Conservation (phyloP, 2,888 invertebrate genomes). For the Branchipolynoe longqiensis region DNA sequence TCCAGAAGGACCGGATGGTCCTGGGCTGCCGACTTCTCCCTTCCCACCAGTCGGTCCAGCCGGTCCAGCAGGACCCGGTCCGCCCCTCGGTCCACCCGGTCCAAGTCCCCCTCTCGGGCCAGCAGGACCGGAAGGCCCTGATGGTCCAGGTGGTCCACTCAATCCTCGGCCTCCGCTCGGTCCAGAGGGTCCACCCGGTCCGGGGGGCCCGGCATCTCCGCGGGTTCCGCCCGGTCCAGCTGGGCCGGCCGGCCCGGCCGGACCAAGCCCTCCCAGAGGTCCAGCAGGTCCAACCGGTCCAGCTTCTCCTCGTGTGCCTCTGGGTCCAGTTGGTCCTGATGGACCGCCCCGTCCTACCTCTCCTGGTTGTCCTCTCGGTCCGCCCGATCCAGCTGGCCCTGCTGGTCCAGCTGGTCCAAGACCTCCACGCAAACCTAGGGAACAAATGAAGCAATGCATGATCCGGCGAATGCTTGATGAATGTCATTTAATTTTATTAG, state of each 20-base stretch:
- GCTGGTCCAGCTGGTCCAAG: slow-evolving; percentile 60
- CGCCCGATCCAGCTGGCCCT: slow-evolving; percentile 57
- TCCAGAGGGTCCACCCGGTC: slow-evolving; percentile 74
- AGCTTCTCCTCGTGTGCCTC: slow-evolving; percentile 54
- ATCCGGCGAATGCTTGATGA: too few relatives aligned
- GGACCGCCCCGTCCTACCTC: slow-evolving; percentile 54
- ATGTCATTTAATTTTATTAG: too few relatives aligned
- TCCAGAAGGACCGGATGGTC: slow-evolving; percentile 46
- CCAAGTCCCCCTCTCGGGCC: slow-evolving; percentile 62
- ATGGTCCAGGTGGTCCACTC: slow-evolving; percentile 61
- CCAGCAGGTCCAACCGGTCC: slow-evolving; percentile 65
- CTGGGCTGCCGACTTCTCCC: too few relatives aligned
- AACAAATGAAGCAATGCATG: too few relatives aligned
- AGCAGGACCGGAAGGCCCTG: slow-evolving; percentile 63
- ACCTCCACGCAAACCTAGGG: too few relatives aligned
- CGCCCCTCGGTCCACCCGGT: slow-evolving; percentile 54
- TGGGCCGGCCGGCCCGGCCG: slow-evolving; percentile 64
- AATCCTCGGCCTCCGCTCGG: slow-evolving; percentile 52
- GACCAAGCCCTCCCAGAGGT: slow-evolving; percentile 63
- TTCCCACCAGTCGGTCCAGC: slow-evolving; percentile 59
- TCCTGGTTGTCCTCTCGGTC: slow-evolving; percentile 64
- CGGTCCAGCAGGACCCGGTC: slow-evolving; percentile 58
- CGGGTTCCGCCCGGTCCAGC: slow-evolving; percentile 53
- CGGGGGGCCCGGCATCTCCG: slow-evolving; percentile 61
- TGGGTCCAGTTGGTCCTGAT: slow-evolving; percentile 55